Base-by-base conservation (phyloP, 2,113 vertebrate species). In the Misgurnus anguillicaudatus region DNA sequence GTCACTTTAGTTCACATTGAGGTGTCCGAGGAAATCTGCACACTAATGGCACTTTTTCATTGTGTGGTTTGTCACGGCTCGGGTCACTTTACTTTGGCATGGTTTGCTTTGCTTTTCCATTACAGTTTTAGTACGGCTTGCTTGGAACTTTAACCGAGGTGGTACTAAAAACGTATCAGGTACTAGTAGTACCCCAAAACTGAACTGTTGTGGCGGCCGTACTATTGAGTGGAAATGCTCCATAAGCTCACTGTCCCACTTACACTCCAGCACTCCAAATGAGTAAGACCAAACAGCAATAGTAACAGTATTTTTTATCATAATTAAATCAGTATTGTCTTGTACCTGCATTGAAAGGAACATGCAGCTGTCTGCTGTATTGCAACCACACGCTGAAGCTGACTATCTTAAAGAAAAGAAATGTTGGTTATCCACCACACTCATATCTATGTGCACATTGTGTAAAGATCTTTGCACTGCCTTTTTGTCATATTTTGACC, bases 401-500 rank as follows among this genome's bases (percentile, higher is more conserved):
- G 19, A 47, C 65, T 4, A 17, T 55, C 38, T 6, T 31, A 6
- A 38, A 74, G 71, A 39, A 73, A 61, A 55, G 70, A 73, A 60
- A 24, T 45, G 38, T 60, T 60, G 0, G 16, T 6, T 17, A 24
- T 73, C 39, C 38, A 73, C 70, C 38, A 6, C 19, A 55, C 11
- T 24, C 6, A 4, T 8, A 55, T n/a, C 17, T 6, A 2, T 39
- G 3, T 73, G 13, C 38, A 19, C 24, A 19, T 6, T 39, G 19
- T 45, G 11, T 9, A 48, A n/a, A 41, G 11, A 71, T 9, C 42
- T 60, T 42, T 67, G 65, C 55, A 21, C 62, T 4, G 14, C 4
- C 8, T 21, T 41, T 75, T 82, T 85, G 85, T 77, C 82, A 86
- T 86, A 68, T 57, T 62, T 21, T 77, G 81, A 85, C 78, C 79